phyloP scores from a whole-genome alignment of 2,888 invertebrate species.

The Megamerina dolium region DNA sequence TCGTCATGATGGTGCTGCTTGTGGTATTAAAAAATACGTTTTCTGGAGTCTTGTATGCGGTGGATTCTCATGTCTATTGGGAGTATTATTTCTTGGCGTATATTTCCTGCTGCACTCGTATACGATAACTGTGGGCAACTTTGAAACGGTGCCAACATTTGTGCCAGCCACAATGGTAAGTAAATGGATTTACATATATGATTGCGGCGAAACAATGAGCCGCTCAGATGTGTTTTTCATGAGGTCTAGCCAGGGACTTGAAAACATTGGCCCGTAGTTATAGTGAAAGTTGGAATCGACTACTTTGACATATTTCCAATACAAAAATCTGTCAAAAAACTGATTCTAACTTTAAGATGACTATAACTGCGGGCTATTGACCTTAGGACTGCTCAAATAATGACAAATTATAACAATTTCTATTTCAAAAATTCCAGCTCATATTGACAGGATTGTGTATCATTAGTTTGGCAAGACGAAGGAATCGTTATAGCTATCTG shows the following conservation, averaged over 20 bases:
- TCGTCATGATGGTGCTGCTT: slow-evolving; percentile 44
- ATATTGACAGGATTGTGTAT: slow-evolving; percentile 81
- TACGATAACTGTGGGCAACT: slow-evolving; percentile 66
- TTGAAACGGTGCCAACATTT: slow-evolving; percentile 93
- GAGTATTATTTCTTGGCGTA: slow-evolving; percentile 67
- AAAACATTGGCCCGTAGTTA: no score
- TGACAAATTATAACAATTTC: no score
- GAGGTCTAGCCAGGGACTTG: no score
- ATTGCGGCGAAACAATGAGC: no score
- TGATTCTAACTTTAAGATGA: no score
- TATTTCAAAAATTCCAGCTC: slow-evolving; percentile 64
- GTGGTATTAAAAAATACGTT: slow-evolving; percentile 63
- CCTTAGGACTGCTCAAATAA: no score
- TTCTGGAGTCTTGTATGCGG: slow-evolving; percentile 74
- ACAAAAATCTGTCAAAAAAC: no score
- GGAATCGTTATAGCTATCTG: slow-evolving; percentile 82
- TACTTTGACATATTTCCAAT: no score
- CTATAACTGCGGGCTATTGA: no score
- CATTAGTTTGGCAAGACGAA: slow-evolving; percentile 74
- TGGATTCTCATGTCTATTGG: slow-evolving; percentile 65
- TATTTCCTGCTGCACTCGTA: slow-evolving; percentile 70
- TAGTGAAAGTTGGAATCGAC: no score
- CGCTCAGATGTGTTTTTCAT: no score
- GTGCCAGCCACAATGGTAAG: slow-evolving; percentile 86
- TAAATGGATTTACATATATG: no score